These are phyloP conservation scores for Telmatherina bonti DNA, from an alignment of 2,797 vertebrate species.

Conservation along the genomic window DNA sequence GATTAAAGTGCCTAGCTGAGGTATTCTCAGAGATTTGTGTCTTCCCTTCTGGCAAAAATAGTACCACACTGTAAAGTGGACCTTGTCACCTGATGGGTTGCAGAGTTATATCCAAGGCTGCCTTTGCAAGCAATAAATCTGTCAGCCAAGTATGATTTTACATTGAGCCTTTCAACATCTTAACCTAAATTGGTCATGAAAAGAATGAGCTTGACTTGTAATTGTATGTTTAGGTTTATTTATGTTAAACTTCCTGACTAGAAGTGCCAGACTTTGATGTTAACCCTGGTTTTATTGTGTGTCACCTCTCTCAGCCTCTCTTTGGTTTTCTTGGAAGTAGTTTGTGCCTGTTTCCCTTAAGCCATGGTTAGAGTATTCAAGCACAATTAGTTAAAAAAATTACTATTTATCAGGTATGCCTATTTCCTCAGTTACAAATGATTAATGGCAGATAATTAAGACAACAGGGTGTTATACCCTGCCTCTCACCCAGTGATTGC, in stretches of 20 bases:
- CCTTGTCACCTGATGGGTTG: background rate
- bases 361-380: conserved; percentile 3
- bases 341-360: conserved; percentile 15
- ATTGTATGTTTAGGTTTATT: conserved; percentile 1
- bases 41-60: background rate
- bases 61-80: conserved; percentile 9
- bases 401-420: background rate
- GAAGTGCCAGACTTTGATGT: background rate
- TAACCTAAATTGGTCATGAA: conserved; percentile 9
- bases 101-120: conserved; percentile 2
- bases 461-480: too few relatives aligned
- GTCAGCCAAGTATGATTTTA: conserved; percentile 2
- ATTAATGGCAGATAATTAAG: too few relatives aligned
- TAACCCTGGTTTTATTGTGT: background rate
- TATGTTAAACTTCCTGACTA: conserved; percentile 1
- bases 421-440: too few relatives aligned
- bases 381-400: background rate
- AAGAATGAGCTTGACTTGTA: background rate
- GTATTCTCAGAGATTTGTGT: background rate
- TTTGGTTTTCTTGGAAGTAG: conserved; percentile 28
- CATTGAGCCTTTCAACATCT: background rate
- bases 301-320: conserved; percentile 4
- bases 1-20: background rate
- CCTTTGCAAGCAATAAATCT: conserved; percentile 9
- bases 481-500: too few relatives aligned